phyloP scores from a whole-genome alignment of 2,888 invertebrate genomes.

The Cheilosia impressa region DNA sequence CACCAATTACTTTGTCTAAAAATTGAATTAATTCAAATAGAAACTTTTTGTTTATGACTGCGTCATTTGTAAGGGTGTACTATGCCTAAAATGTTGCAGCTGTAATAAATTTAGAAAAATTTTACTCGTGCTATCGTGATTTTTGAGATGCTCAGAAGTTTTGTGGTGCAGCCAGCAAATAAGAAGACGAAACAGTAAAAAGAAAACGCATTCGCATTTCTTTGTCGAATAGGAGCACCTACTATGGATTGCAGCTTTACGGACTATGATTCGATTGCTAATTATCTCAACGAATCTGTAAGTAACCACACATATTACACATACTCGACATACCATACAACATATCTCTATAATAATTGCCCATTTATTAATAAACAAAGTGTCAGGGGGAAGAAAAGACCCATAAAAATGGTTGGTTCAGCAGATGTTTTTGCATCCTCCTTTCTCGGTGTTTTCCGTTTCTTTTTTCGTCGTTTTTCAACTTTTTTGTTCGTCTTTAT shows the following conservation, averaged over 20 bases:
- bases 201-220: slow-evolving; percentile 74
- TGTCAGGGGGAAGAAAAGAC: slow-evolving; percentile 24
- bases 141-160: slow-evolving; percentile 52
- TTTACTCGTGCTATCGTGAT: slow-evolving; percentile 32
- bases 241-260: slow-evolving; percentile 75
- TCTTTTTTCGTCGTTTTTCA: slow-evolving; percentile 44
- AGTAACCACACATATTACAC: slow-evolving; percentile 32
- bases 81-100: background rate
- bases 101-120: slow-evolving; percentile 2
- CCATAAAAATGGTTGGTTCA: slow-evolving; percentile 57
- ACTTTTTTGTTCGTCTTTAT: slow-evolving; percentile 29
- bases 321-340: slow-evolving; percentile 9
- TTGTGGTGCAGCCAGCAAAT: slow-evolving; percentile 49
- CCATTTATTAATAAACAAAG: slow-evolving; percentile 45
- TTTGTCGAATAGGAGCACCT: slow-evolving; percentile 72
- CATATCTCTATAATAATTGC: background rate
- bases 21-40: background rate
- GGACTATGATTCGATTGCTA: slow-evolving; percentile 75
- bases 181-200: slow-evolving; percentile 46
- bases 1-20: slow-evolving; percentile 52
- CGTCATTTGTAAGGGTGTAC: background rate
- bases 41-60: slow-evolving; percentile 37
- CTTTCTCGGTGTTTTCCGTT: slow-evolving; percentile 47
- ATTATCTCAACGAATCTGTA: slow-evolving; percentile 75
- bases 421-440: slow-evolving; percentile 74